phyloP scores from a whole-genome alignment of 2,888 invertebrate species.

The Coremacera marginata region DNA sequence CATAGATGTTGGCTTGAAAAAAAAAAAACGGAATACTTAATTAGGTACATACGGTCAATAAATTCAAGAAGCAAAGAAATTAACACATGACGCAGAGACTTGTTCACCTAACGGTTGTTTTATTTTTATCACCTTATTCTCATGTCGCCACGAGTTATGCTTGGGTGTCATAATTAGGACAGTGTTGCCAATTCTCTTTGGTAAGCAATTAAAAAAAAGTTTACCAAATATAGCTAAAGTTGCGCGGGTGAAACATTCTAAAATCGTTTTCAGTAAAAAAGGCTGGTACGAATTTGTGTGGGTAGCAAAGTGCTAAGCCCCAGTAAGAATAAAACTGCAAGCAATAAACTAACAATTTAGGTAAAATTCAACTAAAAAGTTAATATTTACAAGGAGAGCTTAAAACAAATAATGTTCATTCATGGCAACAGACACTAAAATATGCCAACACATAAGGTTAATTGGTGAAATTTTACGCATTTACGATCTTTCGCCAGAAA shows the following conservation, averaged over 20 bases:
- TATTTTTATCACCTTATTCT: not conserved
- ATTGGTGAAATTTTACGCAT: not conserved
- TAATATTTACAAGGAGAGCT: not conserved
- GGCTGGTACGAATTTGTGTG: no score
- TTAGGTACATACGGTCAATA: not conserved
- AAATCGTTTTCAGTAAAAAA: no score
- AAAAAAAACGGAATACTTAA: not conserved
- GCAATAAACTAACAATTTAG: no score
- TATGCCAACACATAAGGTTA: not conserved
- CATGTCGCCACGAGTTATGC: not conserved
- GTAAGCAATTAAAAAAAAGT: no score
- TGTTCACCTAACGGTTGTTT: not conserved
- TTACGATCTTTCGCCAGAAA: conserved; percentile 9
- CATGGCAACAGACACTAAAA: not conserved
- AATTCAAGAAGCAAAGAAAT: not conserved
- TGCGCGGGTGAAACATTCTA: not conserved
- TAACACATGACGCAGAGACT: not conserved
- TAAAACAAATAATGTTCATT: not conserved
- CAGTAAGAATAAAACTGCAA: no score
- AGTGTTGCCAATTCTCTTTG: not conserved
- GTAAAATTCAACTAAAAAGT: not conserved
- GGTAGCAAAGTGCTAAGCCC: no score
- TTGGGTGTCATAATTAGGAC: conserved; percentile 13
- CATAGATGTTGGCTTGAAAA: not conserved
- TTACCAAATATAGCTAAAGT: not conserved